Evolutionary conservation across 2,888 invertebrate species (phyloP).

Genomic region (Morpho achilles): DNA sequence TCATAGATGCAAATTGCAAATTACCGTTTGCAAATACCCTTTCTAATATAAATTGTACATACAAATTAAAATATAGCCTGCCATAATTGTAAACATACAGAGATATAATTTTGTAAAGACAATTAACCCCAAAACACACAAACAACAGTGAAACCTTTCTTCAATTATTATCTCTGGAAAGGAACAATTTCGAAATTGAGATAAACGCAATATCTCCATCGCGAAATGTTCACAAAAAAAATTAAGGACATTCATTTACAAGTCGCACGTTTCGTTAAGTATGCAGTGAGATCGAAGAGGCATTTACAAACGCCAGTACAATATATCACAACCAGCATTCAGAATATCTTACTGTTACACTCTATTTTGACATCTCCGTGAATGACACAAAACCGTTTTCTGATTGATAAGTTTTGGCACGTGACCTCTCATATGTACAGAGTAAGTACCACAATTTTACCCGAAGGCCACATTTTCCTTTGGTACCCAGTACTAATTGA

Average conservation of each 20-base stretch:
- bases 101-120: neutral
- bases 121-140: constrained; percentile 13
- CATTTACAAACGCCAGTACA: constrained; percentile 28
- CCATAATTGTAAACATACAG: too few species aligned
- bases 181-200: constrained; percentile 17
- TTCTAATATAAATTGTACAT: too few species aligned
- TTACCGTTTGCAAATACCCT: too few species aligned
- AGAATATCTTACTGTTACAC: constrained; percentile 15
- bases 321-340: constrained; percentile 23
- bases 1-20: too few species aligned
- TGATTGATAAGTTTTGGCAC: constrained; percentile 19
- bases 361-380: constrained; percentile 24
- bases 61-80: too few species aligned
- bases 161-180: constrained; percentile 12
- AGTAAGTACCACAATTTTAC: constrained; percentile 36
- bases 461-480: constrained; percentile 60
- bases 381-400: constrained; percentile 21
- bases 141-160: constrained; percentile 4
- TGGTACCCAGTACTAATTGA: constrained; percentile 55
- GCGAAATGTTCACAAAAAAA: constrained; percentile 26
- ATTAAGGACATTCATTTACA: constrained; percentile 34
- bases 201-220: constrained; percentile 19
- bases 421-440: constrained; percentile 15
- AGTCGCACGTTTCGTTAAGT: constrained; percentile 31
- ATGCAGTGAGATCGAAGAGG: constrained; percentile 28